phyloP scores from a whole-genome alignment of 64 coral and sea anemone genomes.

The Acropora yongei region DNA sequence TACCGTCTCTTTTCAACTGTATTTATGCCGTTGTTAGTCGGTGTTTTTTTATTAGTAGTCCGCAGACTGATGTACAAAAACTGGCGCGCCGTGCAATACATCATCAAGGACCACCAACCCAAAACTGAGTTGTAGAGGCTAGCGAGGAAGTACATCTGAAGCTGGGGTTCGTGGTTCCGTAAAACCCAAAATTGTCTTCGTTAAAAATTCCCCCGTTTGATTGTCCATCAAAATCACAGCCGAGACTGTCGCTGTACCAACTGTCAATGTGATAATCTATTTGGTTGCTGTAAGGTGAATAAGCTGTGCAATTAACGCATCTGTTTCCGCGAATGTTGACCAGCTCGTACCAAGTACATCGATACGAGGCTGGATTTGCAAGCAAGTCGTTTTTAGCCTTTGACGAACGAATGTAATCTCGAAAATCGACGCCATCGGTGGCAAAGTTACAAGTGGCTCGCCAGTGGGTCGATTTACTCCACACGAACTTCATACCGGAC shows the following conservation, averaged over 20 bases:
- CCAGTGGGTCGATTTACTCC: slow-evolving; percentile 1
- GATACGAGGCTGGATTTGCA: not conserved
- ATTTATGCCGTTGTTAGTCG: no score
- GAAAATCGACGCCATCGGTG: slow-evolving; percentile 7
- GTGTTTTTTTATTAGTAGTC: no score
- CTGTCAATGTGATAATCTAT: slow-evolving; percentile 7
- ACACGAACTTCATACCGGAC: slow-evolving; percentile 14
- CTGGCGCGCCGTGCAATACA: no score
- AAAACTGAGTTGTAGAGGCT: slow-evolving; percentile 2
- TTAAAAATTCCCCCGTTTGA: not conserved
- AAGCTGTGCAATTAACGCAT: not conserved
- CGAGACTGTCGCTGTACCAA: not conserved
- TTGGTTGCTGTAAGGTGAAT: not conserved
- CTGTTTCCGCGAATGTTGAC: slow-evolving; percentile 3
- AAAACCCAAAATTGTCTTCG: slow-evolving; percentile 21
- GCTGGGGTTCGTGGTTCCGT: not conserved
- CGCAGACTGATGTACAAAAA: no score
- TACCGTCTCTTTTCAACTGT: no score
- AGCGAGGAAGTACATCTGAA: not conserved
- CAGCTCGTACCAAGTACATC: not conserved
- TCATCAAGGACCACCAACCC: not conserved
- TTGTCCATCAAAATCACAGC: not conserved
- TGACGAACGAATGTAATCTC: slow-evolving; percentile 19
- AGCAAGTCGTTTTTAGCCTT: not conserved
- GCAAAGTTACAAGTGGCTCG: slow-evolving; percentile 31